A percentile compares a stretch with the other conserved stretches of the same genome.
Conservation (phyloP, 1,140 invertebrate genomes). For the Drosophila truncata region DNA sequence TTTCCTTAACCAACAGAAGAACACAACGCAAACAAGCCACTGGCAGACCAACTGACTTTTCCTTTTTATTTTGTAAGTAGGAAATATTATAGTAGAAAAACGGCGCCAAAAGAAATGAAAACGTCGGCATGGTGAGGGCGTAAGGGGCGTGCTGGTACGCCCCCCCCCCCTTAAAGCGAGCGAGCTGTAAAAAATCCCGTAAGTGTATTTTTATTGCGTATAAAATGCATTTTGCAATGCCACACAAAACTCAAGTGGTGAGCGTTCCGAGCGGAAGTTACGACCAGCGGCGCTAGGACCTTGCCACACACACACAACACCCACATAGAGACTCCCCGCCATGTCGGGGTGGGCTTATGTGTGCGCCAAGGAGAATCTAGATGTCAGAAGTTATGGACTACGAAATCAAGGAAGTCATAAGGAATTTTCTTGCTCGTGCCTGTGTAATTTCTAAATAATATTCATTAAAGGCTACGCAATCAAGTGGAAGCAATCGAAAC, state of each 20-base stretch:
- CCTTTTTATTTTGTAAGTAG: conserved; percentile 74
- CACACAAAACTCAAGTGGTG: conserved; percentile 79
- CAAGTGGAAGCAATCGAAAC: conserved; percentile 13
- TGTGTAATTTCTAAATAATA: conserved; percentile 22
- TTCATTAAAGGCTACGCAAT: conserved; percentile 25
- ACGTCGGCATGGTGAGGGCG: neutral
- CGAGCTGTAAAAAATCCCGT: conserved; percentile 73
- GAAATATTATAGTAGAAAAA: conserved; percentile 77
- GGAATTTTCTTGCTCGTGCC: conserved; percentile 26
- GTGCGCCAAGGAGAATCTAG: conserved; percentile 28
- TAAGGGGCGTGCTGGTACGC: conserved; percentile 1
- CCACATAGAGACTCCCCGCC: conserved; percentile 13
- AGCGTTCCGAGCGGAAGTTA: conserved; percentile 75
- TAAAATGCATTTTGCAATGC: conserved; percentile 82
- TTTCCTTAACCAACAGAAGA: conserved; percentile 59
- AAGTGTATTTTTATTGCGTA: conserved; percentile 83
- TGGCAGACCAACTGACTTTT: conserved; percentile 66
- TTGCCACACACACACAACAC: conserved; percentile 12
- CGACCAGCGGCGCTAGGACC: conserved; percentile 59
- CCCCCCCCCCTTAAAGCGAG: conserved; percentile 44
- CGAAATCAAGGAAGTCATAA: conserved; percentile 28
- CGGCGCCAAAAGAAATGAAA: conserved; percentile 65
- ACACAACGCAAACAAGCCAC: conserved; percentile 43
- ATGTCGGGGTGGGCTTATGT: conserved; percentile 27
- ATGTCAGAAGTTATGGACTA: conserved; percentile 70